Evolutionary conservation across 2,797 vertebrate genomes (phyloP).

Genomic region (Heliangelus exortis): DNA sequence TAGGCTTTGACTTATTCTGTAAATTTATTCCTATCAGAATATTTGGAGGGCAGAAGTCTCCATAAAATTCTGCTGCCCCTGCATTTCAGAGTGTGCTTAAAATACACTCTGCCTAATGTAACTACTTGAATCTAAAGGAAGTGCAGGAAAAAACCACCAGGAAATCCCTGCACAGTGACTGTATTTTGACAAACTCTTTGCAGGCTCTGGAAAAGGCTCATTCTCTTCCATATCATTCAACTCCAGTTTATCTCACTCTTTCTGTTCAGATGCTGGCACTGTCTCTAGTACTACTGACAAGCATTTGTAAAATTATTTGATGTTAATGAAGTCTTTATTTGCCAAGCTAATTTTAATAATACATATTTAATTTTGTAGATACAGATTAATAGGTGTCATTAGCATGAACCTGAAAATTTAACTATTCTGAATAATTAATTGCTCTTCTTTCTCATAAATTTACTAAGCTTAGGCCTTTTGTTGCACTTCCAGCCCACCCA

Average conservation of each 20-base stretch:
- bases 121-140: background rate
- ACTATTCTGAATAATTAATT: background rate
- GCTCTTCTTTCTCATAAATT: background rate
- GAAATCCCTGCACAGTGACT: background rate
- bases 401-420: background rate
- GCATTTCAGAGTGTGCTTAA: background rate
- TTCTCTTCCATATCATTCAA: background rate
- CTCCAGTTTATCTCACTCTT: background rate
- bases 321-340: background rate
- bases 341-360: background rate
- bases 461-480: background rate
- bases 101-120: background rate
- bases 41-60: background rate
- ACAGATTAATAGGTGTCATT: background rate
- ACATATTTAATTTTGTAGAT: background rate
- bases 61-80: background rate
- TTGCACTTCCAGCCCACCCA: background rate
- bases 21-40: background rate
- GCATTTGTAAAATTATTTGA: background rate
- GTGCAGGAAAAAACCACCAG: background rate
- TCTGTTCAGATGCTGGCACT: background rate
- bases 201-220: background rate
- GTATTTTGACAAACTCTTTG: background rate
- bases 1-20: background rate
- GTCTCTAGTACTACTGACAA: background rate